phyloP scores from a whole-genome alignment of 2,888 invertebrate genomes.

The Eristalis intricaria region DNA sequence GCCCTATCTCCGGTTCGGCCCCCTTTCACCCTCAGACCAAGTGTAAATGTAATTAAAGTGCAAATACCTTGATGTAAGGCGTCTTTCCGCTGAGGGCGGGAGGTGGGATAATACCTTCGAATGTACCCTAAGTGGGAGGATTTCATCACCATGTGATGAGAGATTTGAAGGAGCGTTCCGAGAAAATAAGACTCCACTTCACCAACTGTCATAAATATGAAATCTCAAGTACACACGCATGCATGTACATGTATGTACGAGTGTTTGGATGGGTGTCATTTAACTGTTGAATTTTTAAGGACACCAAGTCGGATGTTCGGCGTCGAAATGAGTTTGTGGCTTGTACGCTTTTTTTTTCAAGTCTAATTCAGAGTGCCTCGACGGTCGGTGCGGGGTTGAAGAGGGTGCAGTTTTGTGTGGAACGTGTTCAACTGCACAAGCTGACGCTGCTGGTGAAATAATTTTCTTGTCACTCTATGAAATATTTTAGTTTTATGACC shows the following conservation, averaged over 20 bases:
- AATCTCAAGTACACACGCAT: background rate
- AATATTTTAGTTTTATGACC: slow-evolving; percentile 16
- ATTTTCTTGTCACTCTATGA: slow-evolving; percentile 17
- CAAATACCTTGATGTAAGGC: background rate
- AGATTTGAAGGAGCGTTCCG: background rate
- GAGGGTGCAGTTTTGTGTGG: background rate
- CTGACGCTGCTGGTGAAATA: slow-evolving; percentile 1
- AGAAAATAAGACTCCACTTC: background rate
- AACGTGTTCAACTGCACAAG: slow-evolving; percentile 1
- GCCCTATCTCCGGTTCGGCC: no score
- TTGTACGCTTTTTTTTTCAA: slow-evolving; percentile 1
- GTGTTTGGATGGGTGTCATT: slow-evolving; percentile 5
- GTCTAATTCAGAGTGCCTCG: no score
- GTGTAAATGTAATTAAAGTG: slow-evolving; percentile 14
- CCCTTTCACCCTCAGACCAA: background rate
- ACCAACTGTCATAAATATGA: slow-evolving; percentile 3
- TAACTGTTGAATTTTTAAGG: slow-evolving; percentile 6
- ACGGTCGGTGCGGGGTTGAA: background rate
- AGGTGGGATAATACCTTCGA: slow-evolving; percentile 27
- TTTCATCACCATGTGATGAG: background rate
- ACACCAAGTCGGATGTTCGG: background rate
- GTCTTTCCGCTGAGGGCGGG: background rate
- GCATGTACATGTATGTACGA: background rate
- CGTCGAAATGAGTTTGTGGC: background rate
- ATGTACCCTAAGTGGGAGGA: slow-evolving; percentile 13